Evolutionary conservation across 2,113 vertebrate genomes (phyloP).

Genomic region (Opisthocomus hoazin): DNA sequence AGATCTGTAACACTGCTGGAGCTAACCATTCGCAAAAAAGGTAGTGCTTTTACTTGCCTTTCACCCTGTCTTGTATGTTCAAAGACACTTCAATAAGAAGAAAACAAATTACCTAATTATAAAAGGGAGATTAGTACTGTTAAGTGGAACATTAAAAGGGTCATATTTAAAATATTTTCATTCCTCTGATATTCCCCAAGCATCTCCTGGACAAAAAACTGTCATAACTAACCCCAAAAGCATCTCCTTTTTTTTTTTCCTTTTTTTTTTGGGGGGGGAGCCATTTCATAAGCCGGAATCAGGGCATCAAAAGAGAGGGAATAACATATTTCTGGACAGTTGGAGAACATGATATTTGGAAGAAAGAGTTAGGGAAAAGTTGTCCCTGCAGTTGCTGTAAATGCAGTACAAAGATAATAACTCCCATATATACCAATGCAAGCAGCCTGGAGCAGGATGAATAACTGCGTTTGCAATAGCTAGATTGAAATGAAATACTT

Average conservation of each 20-base stretch:
- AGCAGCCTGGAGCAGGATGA: conserved; percentile 47
- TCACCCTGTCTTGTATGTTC: not conserved
- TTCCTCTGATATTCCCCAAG: not conserved
- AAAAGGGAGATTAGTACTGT: not conserved
- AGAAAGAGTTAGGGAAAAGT: not conserved
- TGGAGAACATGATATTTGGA: conserved; percentile 7
- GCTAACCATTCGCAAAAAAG: not conserved
- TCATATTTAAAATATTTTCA: not conserved
- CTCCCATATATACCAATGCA: conserved; percentile 20
- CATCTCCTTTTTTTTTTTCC: not conserved
- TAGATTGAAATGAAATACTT: not conserved
- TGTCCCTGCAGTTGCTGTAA: conserved; percentile 36
- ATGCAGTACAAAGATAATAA: conserved; percentile 30
- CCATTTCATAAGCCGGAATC: not conserved
- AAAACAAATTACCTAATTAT: not conserved
- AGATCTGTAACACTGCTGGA: not conserved
- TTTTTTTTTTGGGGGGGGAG: not conserved
- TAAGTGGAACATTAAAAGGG: not conserved
- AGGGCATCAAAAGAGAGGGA: not conserved
- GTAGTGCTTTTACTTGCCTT: not conserved
- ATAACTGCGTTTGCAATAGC: not conserved
- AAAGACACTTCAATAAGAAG: not conserved
- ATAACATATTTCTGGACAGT: not conserved
- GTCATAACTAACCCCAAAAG: not conserved
- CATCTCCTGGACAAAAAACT: not conserved